phyloP scores from a whole-genome alignment of 2,113 vertebrate genomes.

The Fregata magnificens region DNA sequence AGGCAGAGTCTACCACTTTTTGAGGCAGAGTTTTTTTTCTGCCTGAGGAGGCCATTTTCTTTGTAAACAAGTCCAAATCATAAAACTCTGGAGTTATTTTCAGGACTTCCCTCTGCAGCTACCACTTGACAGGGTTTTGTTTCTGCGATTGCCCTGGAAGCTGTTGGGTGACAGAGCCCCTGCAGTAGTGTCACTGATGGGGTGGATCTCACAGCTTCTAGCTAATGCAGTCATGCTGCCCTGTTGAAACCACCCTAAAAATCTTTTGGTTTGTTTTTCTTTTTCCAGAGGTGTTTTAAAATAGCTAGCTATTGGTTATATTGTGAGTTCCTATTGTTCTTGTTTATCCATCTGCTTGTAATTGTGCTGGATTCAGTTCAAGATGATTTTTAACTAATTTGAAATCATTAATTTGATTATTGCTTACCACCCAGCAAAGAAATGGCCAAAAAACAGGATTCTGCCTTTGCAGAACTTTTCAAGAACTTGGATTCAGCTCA shows the following conservation, averaged over 20 bases:
- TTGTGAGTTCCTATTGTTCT: background rate
- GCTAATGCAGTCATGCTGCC: background rate
- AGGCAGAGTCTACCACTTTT: background rate
- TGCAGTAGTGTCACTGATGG: background rate
- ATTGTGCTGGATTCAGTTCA: background rate
- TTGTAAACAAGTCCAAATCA: background rate
- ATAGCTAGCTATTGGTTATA: background rate
- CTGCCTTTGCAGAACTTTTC: background rate
- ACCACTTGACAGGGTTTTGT: background rate
- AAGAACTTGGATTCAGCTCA: background rate
- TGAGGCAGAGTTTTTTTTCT: background rate
- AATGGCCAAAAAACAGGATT: background rate
- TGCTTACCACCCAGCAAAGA: background rate
- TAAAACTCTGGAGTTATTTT: background rate
- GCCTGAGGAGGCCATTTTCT: background rate
- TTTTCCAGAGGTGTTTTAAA: conserved; percentile 9
- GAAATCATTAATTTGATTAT: conserved; percentile 14
- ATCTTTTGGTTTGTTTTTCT: background rate
- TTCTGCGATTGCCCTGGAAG: background rate
- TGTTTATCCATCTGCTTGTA: conserved; percentile 15
- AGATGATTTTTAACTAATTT: conserved; percentile 13
- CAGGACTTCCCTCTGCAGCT: background rate
- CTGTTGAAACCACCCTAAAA: background rate
- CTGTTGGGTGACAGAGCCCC: background rate
- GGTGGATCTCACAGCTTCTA: background rate